Conservation (phyloP, 2,888 invertebrate genomes). For the Acanthosepion esculentum region DNA sequence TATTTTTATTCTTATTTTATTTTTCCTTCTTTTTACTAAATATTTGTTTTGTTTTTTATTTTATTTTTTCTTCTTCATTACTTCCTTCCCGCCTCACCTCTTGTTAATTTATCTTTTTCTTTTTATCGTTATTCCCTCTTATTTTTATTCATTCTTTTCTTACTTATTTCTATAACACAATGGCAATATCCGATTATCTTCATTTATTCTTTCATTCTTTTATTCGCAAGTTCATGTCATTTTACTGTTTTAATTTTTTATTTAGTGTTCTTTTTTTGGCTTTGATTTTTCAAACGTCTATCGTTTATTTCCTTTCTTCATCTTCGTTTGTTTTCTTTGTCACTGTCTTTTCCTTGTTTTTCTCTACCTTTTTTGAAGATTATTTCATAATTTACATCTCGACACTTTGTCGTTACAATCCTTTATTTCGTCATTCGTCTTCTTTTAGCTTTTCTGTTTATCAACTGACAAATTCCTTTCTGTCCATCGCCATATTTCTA, state of each 20-base stretch:
- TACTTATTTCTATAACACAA: neutral
- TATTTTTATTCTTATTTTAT: neutral
- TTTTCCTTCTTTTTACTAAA: too few relatives aligned
- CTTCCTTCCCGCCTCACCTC: neutral
- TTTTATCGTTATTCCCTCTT: neutral
- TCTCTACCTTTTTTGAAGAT: too few relatives aligned
- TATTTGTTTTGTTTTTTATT: neutral
- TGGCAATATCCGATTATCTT: too few relatives aligned
- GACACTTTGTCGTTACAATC: too few relatives aligned
- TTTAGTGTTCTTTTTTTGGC: too few relatives aligned
- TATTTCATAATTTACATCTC: too few relatives aligned
- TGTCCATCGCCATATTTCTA: neutral
- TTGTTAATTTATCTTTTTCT: neutral
- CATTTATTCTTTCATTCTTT: neutral
- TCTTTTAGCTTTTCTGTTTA: neutral
- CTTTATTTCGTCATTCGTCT: neutral
- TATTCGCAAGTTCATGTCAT: neutral
- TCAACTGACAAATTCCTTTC: neutral
- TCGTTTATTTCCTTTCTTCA: too few relatives aligned
- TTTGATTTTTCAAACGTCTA: too few relatives aligned
- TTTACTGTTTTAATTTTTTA: too few relatives aligned
- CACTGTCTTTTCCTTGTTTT: too few relatives aligned
- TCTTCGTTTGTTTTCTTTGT: too few relatives aligned
- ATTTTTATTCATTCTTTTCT: neutral
- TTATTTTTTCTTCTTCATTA: too few relatives aligned